Percentiles rank a stretch among this genome's conserved stretches.
phyloP scores from a whole-genome alignment of 2,888 invertebrate species.

The Lutraria lutraria region DNA sequence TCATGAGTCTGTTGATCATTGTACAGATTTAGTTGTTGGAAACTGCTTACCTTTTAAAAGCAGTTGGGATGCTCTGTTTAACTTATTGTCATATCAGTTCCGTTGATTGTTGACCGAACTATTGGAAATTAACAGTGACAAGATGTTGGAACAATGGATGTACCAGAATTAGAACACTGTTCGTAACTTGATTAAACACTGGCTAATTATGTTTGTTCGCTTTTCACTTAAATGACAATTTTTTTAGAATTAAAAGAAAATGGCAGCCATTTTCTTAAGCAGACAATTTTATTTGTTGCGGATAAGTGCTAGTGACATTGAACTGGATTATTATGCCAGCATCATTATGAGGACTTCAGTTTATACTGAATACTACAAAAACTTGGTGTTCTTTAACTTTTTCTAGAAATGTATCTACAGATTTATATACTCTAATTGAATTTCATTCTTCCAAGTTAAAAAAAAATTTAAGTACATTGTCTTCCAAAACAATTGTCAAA shows the following conservation, averaged over 20 bases:
- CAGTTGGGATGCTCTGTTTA: not conserved
- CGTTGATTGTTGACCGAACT: not conserved
- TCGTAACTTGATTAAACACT: not conserved
- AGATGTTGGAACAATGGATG: not conserved
- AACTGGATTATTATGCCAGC: not conserved
- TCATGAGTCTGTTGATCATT: not conserved
- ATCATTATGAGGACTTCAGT: not conserved
- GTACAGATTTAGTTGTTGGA: not conserved
- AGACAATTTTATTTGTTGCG: not conserved
- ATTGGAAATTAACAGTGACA: not conserved
- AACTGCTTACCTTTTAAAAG: not conserved
- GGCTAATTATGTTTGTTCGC: not conserved
- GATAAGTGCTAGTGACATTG: not conserved
- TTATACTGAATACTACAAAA: too few relatives aligned
- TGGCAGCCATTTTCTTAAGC: constrained; percentile 4
- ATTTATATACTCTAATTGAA: not conserved
- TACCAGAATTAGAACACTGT: not conserved
- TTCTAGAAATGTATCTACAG: not conserved
- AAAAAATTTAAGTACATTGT: too few relatives aligned
- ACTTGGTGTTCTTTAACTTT: not conserved
- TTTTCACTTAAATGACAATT: not conserved
- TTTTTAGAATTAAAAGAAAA: not conserved
- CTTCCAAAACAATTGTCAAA: too few relatives aligned
- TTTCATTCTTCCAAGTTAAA: not conserved
- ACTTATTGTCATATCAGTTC: not conserved